phyloP scores from a whole-genome alignment of 2,888 invertebrate species.

The Perizoma flavofasciatum region DNA sequence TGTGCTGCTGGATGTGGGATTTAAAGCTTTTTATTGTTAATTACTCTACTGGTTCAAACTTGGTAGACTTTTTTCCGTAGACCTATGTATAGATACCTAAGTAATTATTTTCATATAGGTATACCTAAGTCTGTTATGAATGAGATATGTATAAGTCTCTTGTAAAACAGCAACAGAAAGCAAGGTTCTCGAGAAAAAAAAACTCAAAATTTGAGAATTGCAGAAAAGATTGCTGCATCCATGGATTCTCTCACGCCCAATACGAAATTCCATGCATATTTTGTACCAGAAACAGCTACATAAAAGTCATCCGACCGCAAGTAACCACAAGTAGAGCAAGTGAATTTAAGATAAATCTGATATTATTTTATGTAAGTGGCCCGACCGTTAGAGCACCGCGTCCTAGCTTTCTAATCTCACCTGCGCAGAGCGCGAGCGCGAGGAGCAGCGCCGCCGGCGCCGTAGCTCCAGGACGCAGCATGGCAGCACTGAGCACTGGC shows the following conservation, averaged over 20 bases:
- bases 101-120: too few relatives aligned
- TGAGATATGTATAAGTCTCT: too few relatives aligned
- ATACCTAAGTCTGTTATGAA: too few relatives aligned
- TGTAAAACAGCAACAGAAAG: neutral
- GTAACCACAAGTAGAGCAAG: constrained; percentile 25
- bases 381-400: constrained; percentile 35
- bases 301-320: constrained; percentile 9
- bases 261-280: constrained; percentile 17
- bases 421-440: constrained; percentile 22
- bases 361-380: constrained; percentile 32
- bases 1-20: too few relatives aligned
- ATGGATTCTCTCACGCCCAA: constrained; percentile 7
- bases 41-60: too few relatives aligned
- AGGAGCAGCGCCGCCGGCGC: constrained; percentile 24
- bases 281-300: constrained; percentile 10
- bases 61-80: too few relatives aligned
- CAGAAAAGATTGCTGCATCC: constrained; percentile 4
- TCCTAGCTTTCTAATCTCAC: constrained; percentile 35
- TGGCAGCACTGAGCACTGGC: constrained; percentile 29
- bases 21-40: too few relatives aligned
- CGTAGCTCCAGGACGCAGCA: constrained; percentile 24
- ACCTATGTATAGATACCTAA: too few relatives aligned
- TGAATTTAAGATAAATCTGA: constrained; percentile 29
- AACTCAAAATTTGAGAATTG: constrained; percentile 3
- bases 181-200: neutral